Percentiles rank a stretch among this genome's conserved stretches.
phyloP scores from a whole-genome alignment of 2,797 vertebrate species.

The Mormyrops attenuatus region DNA sequence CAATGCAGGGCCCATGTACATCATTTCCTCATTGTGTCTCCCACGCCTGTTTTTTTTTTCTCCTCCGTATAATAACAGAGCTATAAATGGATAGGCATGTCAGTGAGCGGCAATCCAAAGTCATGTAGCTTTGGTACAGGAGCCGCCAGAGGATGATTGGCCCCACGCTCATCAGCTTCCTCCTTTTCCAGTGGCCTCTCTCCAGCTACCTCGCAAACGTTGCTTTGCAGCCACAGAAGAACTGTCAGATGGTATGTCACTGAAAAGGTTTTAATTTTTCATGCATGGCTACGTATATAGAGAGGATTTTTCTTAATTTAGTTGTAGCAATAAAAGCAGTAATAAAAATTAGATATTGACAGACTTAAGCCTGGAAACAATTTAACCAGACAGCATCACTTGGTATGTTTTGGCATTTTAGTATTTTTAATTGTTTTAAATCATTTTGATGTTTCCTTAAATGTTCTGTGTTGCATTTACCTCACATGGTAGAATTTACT shows the following conservation, averaged over 20 bases:
- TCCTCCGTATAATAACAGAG: conserved; percentile 33
- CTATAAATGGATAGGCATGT: conserved; percentile 51
- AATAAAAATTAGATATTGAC: not conserved
- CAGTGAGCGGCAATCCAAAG: conserved; percentile 32
- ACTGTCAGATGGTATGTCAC: conserved; percentile 47
- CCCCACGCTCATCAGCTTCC: conserved; percentile 33
- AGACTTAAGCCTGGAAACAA: not conserved
- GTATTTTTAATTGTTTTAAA: not conserved
- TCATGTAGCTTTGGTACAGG: conserved; percentile 27
- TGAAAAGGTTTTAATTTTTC: conserved; percentile 21
- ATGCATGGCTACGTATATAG: conserved; percentile 17
- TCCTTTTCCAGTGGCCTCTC: conserved; percentile 50
- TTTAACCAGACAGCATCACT: not conserved
- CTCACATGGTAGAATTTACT: not conserved
- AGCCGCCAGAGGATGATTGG: conserved; percentile 46
- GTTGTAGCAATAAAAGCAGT: not conserved
- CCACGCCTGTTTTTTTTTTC: conserved; percentile 29
- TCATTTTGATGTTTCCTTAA: not conserved
- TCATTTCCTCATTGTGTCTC: conserved; percentile 54
- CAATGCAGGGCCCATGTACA: conserved; percentile 34
- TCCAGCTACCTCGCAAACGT: conserved; percentile 23
- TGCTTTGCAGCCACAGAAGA: conserved; percentile 26
- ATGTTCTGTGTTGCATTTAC: not conserved
- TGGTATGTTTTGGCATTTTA: not conserved
- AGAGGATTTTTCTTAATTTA: not conserved